Evolutionary conservation across 2,113 vertebrate genomes (phyloP).

Genomic region (Bufo gargarizans): DNA sequence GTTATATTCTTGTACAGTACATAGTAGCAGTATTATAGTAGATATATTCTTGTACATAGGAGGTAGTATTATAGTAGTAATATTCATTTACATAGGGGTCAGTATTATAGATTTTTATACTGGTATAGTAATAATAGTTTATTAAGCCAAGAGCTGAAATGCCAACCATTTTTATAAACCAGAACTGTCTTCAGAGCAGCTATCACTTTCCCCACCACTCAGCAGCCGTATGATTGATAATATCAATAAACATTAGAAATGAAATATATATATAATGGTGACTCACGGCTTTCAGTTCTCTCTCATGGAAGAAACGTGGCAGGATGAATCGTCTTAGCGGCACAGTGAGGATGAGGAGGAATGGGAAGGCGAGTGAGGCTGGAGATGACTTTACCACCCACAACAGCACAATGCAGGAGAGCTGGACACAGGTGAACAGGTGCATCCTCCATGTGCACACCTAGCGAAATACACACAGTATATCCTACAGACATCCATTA

Average conservation of each 20-base stretch:
- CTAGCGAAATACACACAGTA: conserved; percentile 68
- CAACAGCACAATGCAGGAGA: conserved; percentile 89
- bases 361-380: conserved; percentile 93
- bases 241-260: no score
- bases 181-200: no score
- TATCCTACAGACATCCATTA: neutral
- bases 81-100: no score
- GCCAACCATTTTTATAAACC: no score
- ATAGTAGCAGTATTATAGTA: no score
- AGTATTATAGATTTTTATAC: neutral
- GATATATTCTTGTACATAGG: no score
- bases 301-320: conserved; percentile 89
- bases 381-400: conserved; percentile 96
- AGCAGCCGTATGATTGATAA: no score
- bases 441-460: conserved; percentile 99
- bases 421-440: conserved; percentile 93
- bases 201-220: no score
- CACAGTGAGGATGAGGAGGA: conserved; percentile 96
- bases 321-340: conserved; percentile 89
- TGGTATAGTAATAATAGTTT: neutral
- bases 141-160: no score
- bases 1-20: no score
- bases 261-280: no score
- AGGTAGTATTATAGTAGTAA: no score
- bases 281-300: conserved; percentile 93